A percentile compares a stretch with the other conserved stretches of the same genome.
Conservation (phyloP, 2,888 invertebrate genomes). For the Gymnocheta viridis region DNA sequence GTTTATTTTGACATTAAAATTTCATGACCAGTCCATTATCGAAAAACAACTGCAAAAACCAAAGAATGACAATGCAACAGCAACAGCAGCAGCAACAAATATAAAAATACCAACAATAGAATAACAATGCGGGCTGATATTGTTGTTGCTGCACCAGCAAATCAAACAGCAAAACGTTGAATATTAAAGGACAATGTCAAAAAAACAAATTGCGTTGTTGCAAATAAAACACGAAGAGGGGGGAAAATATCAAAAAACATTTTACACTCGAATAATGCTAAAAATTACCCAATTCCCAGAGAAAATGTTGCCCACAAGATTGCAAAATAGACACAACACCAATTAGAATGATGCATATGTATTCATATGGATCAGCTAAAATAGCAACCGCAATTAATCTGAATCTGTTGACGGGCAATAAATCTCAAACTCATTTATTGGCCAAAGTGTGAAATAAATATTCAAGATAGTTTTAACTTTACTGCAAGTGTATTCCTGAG, state of each 20-base stretch:
- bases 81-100: background rate
- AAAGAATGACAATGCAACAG: conserved; percentile 3
- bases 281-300: background rate
- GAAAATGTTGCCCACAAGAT: background rate
- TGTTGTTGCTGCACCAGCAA: conserved; percentile 2
- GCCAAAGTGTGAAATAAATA: background rate
- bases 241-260: conserved; percentile 2
- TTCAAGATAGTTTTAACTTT: background rate
- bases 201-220: conserved; percentile 34
- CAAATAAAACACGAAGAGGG: background rate
- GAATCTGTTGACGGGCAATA: background rate
- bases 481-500: background rate
- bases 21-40: conserved; percentile 60
- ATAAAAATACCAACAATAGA: conserved; percentile 41
- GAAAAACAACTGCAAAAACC: conserved; percentile 15
- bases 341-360: background rate
- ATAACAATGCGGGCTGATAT: conserved; percentile 14
- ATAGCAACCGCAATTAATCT: background rate
- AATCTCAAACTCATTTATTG: background rate
- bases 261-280: conserved; percentile 19
- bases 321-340: background rate
- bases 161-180: conserved; percentile 16
- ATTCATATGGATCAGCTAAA: background rate
- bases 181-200: conserved; percentile 32
- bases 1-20: conserved; percentile 44